phyloP scores from a whole-genome alignment of 2,113 vertebrate species.

The Perca flavescens region DNA sequence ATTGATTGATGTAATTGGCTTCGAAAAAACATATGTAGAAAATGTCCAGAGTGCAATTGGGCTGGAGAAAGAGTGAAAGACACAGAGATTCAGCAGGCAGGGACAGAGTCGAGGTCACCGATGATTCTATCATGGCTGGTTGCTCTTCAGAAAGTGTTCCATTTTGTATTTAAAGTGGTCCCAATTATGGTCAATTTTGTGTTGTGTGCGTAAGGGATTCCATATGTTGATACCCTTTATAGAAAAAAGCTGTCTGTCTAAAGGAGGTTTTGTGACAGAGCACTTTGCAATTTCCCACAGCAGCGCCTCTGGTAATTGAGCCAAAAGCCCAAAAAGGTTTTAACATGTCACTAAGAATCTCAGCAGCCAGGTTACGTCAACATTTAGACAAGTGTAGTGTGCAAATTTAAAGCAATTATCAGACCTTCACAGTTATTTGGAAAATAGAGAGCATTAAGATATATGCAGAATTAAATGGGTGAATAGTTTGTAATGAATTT shows the following conservation, averaged over 20 bases:
- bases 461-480: not conserved
- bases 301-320: conserved; percentile 55
- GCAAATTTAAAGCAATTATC: conserved; percentile 36
- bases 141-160: conserved; percentile 50
- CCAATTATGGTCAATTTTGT: conserved; percentile 66
- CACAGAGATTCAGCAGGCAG: conserved; percentile 3
- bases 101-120: conserved; percentile 27
- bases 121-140: conserved; percentile 39
- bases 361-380: conserved; percentile 38
- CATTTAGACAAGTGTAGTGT: conserved; percentile 37
- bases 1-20: not conserved
- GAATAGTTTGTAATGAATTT: not conserved
- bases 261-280: conserved; percentile 57
- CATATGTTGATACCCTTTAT: conserved; percentile 66
- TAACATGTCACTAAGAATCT: conserved; percentile 52
- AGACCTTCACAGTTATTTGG: conserved; percentile 10
- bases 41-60: not conserved
- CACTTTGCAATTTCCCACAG: conserved; percentile 55
- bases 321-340: conserved; percentile 56
- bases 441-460: conserved; percentile 1
- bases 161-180: conserved; percentile 62
- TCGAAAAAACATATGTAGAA: not conserved
- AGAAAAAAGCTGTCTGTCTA: conserved; percentile 44
- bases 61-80: not conserved
- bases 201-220: conserved; percentile 49